Percentiles rank a stretch among this genome's conserved stretches.
Evolutionary conservation across 2,113 vertebrate species (phyloP).

Genomic region (Paedocypris sp.): DNA sequence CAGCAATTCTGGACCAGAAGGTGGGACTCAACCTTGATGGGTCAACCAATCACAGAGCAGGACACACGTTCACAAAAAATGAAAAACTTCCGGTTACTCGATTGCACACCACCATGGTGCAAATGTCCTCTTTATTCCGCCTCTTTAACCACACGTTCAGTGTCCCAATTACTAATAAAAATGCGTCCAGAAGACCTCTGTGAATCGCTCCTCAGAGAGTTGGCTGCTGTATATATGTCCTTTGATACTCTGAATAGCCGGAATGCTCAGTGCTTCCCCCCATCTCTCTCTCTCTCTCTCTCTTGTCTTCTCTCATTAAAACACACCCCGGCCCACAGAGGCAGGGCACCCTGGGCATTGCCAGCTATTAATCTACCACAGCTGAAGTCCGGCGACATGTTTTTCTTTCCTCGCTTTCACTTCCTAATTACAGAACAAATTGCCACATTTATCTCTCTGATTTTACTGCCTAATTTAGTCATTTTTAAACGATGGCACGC

Average conservation of each 20-base stretch:
- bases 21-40: too few species aligned
- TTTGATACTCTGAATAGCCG: constrained; percentile 17
- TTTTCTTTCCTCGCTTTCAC: constrained; percentile 31
- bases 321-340: constrained; percentile 36
- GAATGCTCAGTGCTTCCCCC: background rate
- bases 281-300: background rate
- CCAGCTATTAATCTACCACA: constrained; percentile 49
- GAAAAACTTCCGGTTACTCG: too few species aligned
- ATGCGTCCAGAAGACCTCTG: constrained; percentile 4
- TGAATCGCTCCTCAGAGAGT: constrained; percentile 1
- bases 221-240: constrained; percentile 22
- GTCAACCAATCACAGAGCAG: too few species aligned
- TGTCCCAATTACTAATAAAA: constrained; percentile 14
- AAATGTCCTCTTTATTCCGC: background rate
- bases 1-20: too few species aligned
- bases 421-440: constrained; percentile 47
- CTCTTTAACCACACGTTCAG: background rate
- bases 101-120: too few species aligned
- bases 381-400: constrained; percentile 43
- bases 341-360: constrained; percentile 38
- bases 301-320: constrained; percentile 46
- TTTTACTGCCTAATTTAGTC: constrained; percentile 24
- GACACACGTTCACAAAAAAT: too few species aligned
- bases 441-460: constrained; percentile 48
- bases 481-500: constrained; percentile 20